Evolutionary conservation across 2,888 invertebrate genomes (phyloP), one percentile per base, ranked within the genome.

Genomic region (Protophormia terraenovae): DNA sequence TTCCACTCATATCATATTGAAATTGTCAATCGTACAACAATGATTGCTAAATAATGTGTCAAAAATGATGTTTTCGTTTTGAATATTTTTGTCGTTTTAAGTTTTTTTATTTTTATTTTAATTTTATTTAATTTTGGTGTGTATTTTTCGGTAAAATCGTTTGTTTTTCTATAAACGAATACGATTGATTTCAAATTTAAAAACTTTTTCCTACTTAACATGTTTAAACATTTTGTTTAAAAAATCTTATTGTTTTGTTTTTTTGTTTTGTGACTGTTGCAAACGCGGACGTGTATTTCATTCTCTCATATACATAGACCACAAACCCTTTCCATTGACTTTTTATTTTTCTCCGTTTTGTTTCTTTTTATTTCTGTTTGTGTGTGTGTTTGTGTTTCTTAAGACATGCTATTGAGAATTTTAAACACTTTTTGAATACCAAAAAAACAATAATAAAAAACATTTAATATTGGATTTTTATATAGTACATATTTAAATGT

Each of bases 41-140:
- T 84, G 84, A 86, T 86, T 86, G 86, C 82, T 82, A 86, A 86
- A 86, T 86, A 86, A 86, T 86, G 86, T 86, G 86, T 86, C 86
- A 86, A 86, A 86, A 89, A 88, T 87, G 75, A 82, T 85, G 84
- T 86, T 78, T 82, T 76, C 72, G 77, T 84, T 84, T 86, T 86
- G 86, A 88, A 89, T 87, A 78, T 76, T 64, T 82, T 73, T 38
- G 62, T 83, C n/a, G 69, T 66, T 62, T 32, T n/a, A n/a, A n/a
- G n/a, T n/a, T 53, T 12, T 55, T 81, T 72, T 53, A 29, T 60
- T 60, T 24, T 19, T 58, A n/a, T 41, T 27, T 27, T n/a, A n/a
- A n/a, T 50, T 69, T 38, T 19, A 53, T 53, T 71, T 53, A 32
- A 12, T 19, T 41, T 14, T 27, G 41, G 47, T 41, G 14, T 73